A percentile compares a stretch with the other conserved stretches of the same genome.
Evolutionary conservation across 2,113 vertebrate genomes (phyloP).

Genomic region (Anser brachyrhynchus): DNA sequence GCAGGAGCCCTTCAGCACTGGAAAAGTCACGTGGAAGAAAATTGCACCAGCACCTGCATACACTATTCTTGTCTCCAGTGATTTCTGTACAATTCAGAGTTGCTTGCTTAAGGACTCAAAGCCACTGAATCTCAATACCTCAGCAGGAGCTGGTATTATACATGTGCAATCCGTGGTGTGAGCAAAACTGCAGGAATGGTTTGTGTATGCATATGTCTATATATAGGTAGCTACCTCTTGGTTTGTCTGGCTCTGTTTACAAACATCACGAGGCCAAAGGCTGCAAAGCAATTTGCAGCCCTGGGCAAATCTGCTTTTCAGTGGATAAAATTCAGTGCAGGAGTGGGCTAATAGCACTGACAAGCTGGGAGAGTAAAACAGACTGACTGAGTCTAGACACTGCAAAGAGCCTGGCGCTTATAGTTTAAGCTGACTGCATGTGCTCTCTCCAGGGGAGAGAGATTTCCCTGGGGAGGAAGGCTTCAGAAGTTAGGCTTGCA

Average conservation of each 20-base stretch:
- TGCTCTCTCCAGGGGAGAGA: neutral
- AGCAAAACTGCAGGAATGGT: neutral
- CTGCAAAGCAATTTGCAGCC: neutral
- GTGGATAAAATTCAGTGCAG: neutral
- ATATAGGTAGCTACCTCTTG: neutral
- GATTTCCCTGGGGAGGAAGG: neutral
- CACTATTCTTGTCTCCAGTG: neutral
- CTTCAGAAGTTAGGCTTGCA: neutral
- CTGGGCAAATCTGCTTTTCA: neutral
- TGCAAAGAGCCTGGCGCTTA: neutral
- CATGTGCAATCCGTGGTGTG: neutral
- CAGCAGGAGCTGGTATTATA: neutral
- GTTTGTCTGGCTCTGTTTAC: neutral
- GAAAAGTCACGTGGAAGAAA: constrained; percentile 42
- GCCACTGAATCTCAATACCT: neutral
- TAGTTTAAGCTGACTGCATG: neutral
- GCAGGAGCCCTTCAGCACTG: constrained; percentile 16
- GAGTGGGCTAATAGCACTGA: neutral
- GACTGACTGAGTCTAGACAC: neutral
- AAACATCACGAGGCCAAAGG: neutral
- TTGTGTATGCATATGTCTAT: neutral
- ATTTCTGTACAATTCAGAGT: constrained; percentile 12
- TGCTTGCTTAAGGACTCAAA: neutral
- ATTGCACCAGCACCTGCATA: constrained; percentile 40
- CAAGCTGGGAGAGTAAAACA: neutral